These are phyloP conservation scores for Malurus elegans DNA, from an alignment of 2,113 vertebrate genomes.

Conservation along the genomic window DNA sequence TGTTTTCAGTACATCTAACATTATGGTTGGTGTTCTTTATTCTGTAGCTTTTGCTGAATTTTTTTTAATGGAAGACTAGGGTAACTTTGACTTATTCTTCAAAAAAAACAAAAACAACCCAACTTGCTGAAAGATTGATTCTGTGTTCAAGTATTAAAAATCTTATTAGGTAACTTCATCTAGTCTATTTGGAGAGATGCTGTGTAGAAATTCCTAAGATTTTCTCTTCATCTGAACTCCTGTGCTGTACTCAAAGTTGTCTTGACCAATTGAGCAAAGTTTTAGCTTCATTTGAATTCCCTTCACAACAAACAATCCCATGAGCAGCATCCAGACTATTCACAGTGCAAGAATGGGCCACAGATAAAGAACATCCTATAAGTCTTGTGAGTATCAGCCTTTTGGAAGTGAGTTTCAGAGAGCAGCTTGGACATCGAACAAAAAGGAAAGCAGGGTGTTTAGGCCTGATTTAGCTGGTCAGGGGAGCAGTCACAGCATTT, in stretches of 20 bases:
- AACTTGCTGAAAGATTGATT: background rate
- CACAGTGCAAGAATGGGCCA: background rate
- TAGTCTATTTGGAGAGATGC: background rate
- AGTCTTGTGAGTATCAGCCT: background rate
- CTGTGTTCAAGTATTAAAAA: background rate
- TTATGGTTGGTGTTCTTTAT: background rate
- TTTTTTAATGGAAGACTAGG: background rate
- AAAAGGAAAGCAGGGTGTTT: background rate
- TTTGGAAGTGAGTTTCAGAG: background rate
- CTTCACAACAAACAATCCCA: background rate
- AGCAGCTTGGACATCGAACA: background rate
- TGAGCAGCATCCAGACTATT: background rate
- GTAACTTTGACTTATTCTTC: background rate
- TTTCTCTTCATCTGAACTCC: background rate
- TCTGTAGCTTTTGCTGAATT: background rate
- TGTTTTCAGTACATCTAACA: background rate
- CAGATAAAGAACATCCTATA: background rate
- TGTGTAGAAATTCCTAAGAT: background rate
- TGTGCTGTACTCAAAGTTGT: background rate
- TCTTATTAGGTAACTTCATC: background rate
- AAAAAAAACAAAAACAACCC: background rate
- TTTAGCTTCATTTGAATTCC: background rate
- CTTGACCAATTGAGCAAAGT: background rate
- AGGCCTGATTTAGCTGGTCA: background rate
- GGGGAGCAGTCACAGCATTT: background rate